These are phyloP conservation scores for Lithobius niger DNA, from an alignment of 1,140 invertebrate genomes.

Conservation along the genomic window DNA sequence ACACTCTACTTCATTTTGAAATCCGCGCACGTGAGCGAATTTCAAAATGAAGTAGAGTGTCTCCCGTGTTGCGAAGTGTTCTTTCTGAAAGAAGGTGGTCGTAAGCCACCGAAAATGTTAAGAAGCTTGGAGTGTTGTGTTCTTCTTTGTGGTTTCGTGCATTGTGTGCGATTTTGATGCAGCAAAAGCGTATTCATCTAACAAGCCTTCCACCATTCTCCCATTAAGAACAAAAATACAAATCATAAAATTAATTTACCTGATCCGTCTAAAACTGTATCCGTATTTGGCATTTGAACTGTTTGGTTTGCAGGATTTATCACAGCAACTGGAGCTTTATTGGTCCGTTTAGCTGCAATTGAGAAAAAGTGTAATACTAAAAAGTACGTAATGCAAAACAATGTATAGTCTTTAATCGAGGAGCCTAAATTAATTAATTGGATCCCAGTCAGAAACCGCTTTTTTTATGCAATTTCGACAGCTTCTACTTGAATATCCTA, in stretches of 20 bases:
- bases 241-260: slow-evolving; percentile 19
- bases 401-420: neutral
- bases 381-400: slow-evolving; percentile 2
- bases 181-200: neutral
- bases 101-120: neutral
- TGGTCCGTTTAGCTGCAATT: slow-evolving; percentile 56
- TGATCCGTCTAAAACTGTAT: slow-evolving; percentile 77
- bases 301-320: slow-evolving; percentile 69
- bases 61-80: neutral
- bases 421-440: too few species aligned
- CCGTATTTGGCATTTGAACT: slow-evolving; percentile 75
- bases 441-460: too few species aligned
- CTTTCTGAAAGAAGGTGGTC: neutral
- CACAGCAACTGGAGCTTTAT: slow-evolving; percentile 68
- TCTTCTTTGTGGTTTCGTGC: too few species aligned
- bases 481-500: too few species aligned
- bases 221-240: neutral
- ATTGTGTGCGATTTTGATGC: too few species aligned
- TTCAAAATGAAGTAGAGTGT: too few species aligned
- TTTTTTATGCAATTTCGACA: too few species aligned
- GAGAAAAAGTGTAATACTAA: slow-evolving; percentile 1
- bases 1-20: too few species aligned
- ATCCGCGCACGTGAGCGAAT: too few species aligned
- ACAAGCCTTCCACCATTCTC: neutral
- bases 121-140: neutral